Evolutionary conservation across 2,888 invertebrate genomes (phyloP), one percentile per base, ranked within the genome.

Genomic region (Orthonychiurus folsomi): DNA sequence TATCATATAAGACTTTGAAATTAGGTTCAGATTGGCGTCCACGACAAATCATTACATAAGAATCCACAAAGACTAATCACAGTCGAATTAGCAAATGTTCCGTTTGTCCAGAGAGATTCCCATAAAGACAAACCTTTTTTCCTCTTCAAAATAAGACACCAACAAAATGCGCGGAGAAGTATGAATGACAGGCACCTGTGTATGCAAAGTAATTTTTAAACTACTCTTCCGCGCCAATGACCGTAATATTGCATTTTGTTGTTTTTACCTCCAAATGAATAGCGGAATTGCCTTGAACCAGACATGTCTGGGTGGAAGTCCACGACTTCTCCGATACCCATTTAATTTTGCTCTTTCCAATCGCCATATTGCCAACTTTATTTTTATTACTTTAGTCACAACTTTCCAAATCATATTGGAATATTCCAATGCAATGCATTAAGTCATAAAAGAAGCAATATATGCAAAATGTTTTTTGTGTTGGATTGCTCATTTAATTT

Each of bases 1-100:
- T n/a, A n/a, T n/a, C n/a, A n/a, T n/a, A n/a, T n/a, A n/a, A n/a
- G n/a, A n/a, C n/a, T n/a, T n/a, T n/a, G n/a, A n/a, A n/a, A n/a
- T n/a, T n/a, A n/a, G n/a, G n/a, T n/a, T n/a, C n/a, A n/a, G n/a
- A n/a, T n/a, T n/a, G n/a, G n/a, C n/a, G n/a, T n/a, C n/a, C n/a
- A n/a, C n/a, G n/a, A n/a, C n/a, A n/a, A n/a, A n/a, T n/a, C n/a
- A n/a, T 63, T 62, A 23, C 83, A 81, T 1, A 84, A 66, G 69
- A 87, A 86, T 1, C 87, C 87, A 18, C 84, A 71, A 0, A 84
- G 66, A 73, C 85, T 85, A 74, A 85, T 86, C 21, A 83, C 61
- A 1, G 84, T 75, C 66, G 82, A 84, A 76, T 86, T 85, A 69
- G 81, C 80, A 60, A 80, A 78, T 72, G 85, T 79, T 73, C 85